Evolutionary conservation across 1,140 invertebrate genomes (phyloP).

Genomic region (Drosophila simulans): DNA sequence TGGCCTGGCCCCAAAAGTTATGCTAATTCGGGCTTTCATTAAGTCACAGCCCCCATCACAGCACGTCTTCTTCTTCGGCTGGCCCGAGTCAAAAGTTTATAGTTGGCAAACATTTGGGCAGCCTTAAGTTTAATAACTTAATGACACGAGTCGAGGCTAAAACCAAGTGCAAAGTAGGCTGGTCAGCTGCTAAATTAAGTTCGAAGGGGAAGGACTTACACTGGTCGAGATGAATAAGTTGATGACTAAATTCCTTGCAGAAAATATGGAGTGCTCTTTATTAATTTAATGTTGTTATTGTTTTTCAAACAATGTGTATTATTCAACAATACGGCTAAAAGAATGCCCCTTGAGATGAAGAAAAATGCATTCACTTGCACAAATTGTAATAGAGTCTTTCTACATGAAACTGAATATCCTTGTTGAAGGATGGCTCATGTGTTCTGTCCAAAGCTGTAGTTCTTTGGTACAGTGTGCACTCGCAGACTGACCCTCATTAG

Average conservation of each 20-base stretch:
- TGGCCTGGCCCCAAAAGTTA: slow-evolving; percentile 54
- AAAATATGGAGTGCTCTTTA: no score
- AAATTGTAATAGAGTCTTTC: no score
- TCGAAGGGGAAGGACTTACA: slow-evolving; percentile 32
- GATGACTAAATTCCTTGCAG: background rate
- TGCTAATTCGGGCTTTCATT: slow-evolving; percentile 79
- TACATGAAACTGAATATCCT: no score
- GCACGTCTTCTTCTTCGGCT: slow-evolving; percentile 16
- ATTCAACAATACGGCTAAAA: no score
- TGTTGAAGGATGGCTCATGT: no score
- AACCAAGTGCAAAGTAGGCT: slow-evolving; percentile 73
- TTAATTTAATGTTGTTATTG: no score
- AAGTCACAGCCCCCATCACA: slow-evolving; percentile 54
- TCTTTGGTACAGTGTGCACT: slow-evolving; percentile 9
- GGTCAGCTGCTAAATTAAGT: slow-evolving; percentile 77
- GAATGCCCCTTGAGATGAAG: no score
- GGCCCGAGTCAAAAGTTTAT: slow-evolving; percentile 69
- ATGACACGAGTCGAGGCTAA: slow-evolving; percentile 62
- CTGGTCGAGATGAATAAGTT: background rate
- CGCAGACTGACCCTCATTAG: slow-evolving; percentile 71
- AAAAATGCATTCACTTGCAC: no score
- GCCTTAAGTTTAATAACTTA: slow-evolving; percentile 79
- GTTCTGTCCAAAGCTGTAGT: no score
- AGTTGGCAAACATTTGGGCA: slow-evolving; percentile 72
- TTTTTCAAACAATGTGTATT: no score